These are phyloP conservation scores for Myathropa florea DNA, from an alignment of 2,888 invertebrate genomes.

Conservation along the genomic window DNA sequence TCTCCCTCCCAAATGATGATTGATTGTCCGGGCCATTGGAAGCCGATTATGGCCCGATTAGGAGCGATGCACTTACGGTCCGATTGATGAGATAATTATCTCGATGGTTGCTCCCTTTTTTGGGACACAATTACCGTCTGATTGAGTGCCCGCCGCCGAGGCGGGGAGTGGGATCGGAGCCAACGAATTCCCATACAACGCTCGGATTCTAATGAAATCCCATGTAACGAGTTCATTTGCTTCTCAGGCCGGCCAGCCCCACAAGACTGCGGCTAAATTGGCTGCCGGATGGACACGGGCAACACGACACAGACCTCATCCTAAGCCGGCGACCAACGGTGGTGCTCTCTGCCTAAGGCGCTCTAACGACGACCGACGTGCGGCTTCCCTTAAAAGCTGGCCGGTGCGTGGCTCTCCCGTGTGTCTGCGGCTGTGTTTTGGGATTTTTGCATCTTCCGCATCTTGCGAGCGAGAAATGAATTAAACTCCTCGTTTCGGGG, in stretches of 20 bases:
- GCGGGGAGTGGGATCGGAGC: neutral
- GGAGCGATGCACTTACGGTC: conserved; percentile 41
- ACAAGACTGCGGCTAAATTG: conserved; percentile 39
- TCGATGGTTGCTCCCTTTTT: conserved; percentile 16
- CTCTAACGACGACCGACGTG: conserved; percentile 43
- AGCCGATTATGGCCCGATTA: conserved; percentile 55
- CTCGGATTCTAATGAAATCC: conserved; percentile 40
- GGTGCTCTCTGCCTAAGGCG: conserved; percentile 6
- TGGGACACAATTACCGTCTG: conserved; percentile 37
- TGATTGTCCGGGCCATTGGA: conserved; percentile 50
- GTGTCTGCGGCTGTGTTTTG: neutral
- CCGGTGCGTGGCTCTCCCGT: neutral
- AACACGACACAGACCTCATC: conserved; percentile 31
- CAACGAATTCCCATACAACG: conserved; percentile 43
- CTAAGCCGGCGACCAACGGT: neutral
- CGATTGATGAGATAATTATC: conserved; percentile 50
- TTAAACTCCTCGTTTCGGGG: conserved; percentile 28
- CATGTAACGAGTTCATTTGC: conserved; percentile 66
- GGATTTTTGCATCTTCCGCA: conserved; percentile 50
- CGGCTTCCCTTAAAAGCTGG: conserved; percentile 30
- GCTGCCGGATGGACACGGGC: conserved; percentile 54
- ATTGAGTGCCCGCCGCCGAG: neutral
- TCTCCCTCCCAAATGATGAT: conserved; percentile 55
- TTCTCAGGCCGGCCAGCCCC: conserved; percentile 31
- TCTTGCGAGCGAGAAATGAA: conserved; percentile 4